phyloP scores from a whole-genome alignment of 2,113 vertebrate species.

The Nothocercus nigrocapillus region DNA sequence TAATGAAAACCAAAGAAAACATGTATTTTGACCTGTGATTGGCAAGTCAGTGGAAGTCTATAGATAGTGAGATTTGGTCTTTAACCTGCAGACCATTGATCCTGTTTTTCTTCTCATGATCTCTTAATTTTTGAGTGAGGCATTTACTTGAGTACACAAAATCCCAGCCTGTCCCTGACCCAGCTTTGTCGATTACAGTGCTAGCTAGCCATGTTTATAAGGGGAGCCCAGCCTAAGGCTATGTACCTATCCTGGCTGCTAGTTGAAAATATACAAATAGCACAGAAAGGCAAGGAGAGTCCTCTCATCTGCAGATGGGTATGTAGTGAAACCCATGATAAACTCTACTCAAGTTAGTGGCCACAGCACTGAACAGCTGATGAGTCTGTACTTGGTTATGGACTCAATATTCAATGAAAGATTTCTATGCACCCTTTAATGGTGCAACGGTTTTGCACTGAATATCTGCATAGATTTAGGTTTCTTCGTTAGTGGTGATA shows the following conservation, averaged over 20 bases:
- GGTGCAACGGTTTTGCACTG: neutral
- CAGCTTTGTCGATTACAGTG: neutral
- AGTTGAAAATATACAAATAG: neutral
- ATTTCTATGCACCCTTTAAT: neutral
- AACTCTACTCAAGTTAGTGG: neutral
- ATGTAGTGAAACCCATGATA: neutral
- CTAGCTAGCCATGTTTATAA: neutral
- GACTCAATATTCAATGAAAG: rapidly evolving
- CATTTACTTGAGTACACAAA: neutral
- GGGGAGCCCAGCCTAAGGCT: rapidly evolving
- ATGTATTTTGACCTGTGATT: neutral
- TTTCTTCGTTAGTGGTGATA: neutral
- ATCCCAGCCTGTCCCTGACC: neutral
- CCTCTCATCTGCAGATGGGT: neutral
- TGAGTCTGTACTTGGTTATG: neutral
- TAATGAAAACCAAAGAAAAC: neutral
- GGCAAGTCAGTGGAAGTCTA: neutral
- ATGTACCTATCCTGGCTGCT: neutral
- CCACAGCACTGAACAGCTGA: neutral
- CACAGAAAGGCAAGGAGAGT: rapidly evolving
- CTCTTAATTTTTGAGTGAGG: neutral
- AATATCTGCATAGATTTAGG: neutral
- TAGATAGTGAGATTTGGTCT: neutral
- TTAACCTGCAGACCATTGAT: neutral
- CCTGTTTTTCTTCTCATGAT: neutral